phyloP scores from a whole-genome alignment of 2,113 vertebrate genomes.

The Gobiocypris rarus region DNA sequence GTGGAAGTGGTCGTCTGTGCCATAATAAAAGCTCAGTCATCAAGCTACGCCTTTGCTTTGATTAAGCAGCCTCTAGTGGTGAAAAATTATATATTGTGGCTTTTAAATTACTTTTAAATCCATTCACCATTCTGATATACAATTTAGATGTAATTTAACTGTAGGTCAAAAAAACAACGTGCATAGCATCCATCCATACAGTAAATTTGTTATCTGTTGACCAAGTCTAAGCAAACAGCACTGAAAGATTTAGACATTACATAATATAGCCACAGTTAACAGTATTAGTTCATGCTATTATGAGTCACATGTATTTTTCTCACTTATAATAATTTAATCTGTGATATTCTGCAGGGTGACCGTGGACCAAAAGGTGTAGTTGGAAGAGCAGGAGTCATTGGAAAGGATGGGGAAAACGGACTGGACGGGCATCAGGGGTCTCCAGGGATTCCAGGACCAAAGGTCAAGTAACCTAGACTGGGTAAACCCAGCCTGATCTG shows the following conservation, averaged over 20 bases:
- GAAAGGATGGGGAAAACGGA: conserved; percentile 79
- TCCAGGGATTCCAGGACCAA: conserved; percentile 74
- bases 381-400: conserved; percentile 75
- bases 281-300: background rate
- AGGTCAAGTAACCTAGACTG: conserved; percentile 73
- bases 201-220: background rate
- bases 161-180: background rate
- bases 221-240: background rate
- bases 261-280: background rate
- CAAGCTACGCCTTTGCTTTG: too few relatives aligned
- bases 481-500: too few relatives aligned
- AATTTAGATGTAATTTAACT: background rate
- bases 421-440: conserved; percentile 78
- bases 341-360: conserved; percentile 74
- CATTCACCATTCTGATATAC: background rate
- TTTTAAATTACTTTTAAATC: background rate
- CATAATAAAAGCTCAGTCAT: too few relatives aligned
- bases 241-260: background rate
- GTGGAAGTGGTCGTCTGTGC: too few relatives aligned
- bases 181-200: background rate
- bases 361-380: conserved; percentile 74
- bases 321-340: background rate
- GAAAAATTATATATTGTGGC: too few relatives aligned
- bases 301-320: background rate
- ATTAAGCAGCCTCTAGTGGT: too few relatives aligned